A percentile compares a stretch with the other conserved stretches of the same genome.
These are phyloP conservation scores for Cottus gobio DNA, from an alignment of 2,113 vertebrate genomes.

Conservation along the genomic window DNA sequence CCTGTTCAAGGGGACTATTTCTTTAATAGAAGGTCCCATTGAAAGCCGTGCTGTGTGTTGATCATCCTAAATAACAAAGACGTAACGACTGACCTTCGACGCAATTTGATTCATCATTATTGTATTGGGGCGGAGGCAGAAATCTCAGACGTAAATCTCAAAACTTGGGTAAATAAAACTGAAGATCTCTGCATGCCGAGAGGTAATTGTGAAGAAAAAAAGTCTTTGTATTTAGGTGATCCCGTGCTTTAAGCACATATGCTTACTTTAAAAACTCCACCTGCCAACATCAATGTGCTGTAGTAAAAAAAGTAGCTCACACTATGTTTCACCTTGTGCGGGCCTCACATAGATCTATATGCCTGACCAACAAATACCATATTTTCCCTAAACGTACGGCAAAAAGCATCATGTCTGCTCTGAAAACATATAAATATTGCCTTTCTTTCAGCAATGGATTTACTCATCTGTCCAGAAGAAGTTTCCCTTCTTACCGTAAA, in stretches of 20 bases:
- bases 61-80: background rate
- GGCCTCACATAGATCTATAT: background rate
- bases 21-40: background rate
- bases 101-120: background rate
- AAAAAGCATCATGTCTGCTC: background rate
- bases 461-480: slow-evolving; percentile 28
- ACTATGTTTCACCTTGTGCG: background rate
- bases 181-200: background rate
- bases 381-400: background rate
- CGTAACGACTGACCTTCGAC: background rate
- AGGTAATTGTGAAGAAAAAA: background rate
- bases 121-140: background rate
- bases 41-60: background rate
- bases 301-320: background rate
- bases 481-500: slow-evolving; percentile 3
- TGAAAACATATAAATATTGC: background rate
- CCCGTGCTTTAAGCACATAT: background rate
- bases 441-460: slow-evolving; percentile 18
- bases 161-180: background rate
- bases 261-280: slow-evolving; percentile 1
- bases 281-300: background rate
- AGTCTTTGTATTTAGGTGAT: too few species aligned
- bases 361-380: slow-evolving; percentile 5
- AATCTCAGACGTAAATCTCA: background rate
- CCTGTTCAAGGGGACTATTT: background rate